These are phyloP conservation scores for Odontocolon sp. DNA, from an alignment of 2,888 invertebrate genomes.

Conservation along the genomic window DNA sequence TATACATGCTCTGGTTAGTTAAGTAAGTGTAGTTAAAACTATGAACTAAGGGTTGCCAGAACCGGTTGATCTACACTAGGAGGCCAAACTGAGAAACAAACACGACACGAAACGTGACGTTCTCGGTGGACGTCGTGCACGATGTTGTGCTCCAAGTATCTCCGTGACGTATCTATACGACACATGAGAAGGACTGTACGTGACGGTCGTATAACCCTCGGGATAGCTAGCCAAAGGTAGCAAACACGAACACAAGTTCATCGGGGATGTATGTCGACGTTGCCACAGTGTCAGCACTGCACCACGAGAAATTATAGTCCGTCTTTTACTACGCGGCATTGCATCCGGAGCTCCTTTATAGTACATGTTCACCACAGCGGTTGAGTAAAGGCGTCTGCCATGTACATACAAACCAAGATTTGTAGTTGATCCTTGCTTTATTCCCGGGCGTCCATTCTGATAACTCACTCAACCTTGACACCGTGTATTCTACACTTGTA, in stretches of 20 bases:
- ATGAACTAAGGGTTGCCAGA: no score
- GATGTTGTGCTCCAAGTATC: slow-evolving; percentile 34
- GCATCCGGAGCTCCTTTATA: slow-evolving; percentile 13
- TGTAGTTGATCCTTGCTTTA: slow-evolving; percentile 20
- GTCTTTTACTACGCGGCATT: slow-evolving; percentile 27
- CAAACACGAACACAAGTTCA: slow-evolving; percentile 24
- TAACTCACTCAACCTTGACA: background rate
- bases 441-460: background rate
- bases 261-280: slow-evolving; percentile 36
- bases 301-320: slow-evolving; percentile 44
- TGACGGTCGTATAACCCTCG: slow-evolving; percentile 29
- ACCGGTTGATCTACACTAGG: no score
- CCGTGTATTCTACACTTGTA: background rate
- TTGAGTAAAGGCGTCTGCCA: slow-evolving; percentile 18
- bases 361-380: slow-evolving; percentile 25
- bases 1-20: no score
- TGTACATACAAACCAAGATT: slow-evolving; percentile 49
- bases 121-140: slow-evolving; percentile 38
- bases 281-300: slow-evolving; percentile 25
- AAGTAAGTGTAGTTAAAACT: no score
- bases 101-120: slow-evolving; percentile 49
- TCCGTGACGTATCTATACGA: slow-evolving; percentile 49
- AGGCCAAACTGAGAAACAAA: slow-evolving; percentile 29
- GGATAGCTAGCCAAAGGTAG: slow-evolving; percentile 14
- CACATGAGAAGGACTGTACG: slow-evolving; percentile 11